These are phyloP conservation scores for Holothuria scabra DNA, from an alignment of 53 echinoderm and acorn worm species.

Conservation along the genomic window DNA sequence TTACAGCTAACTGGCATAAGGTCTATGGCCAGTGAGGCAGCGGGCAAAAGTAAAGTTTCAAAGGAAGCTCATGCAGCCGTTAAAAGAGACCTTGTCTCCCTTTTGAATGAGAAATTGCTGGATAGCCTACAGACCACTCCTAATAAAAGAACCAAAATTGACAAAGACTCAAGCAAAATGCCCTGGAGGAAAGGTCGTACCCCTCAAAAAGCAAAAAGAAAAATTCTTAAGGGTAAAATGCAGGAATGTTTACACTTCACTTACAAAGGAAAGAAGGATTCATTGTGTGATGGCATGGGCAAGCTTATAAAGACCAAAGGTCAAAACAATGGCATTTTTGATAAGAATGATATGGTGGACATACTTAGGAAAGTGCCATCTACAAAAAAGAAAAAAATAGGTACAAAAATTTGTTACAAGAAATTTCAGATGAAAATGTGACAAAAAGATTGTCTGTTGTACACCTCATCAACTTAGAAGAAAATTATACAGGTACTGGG, in stretches of 20 bases:
- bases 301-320: background rate
- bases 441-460: background rate
- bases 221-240: background rate
- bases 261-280: background rate
- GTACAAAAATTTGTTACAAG: too few relatives aligned
- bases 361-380: too few relatives aligned
- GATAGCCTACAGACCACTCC: background rate
- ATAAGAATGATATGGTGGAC: too few relatives aligned
- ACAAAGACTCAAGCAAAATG: too few relatives aligned
- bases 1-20: too few relatives aligned
- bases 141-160: too few relatives aligned
- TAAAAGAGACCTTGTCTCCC: background rate
- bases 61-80: background rate
- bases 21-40: too few relatives aligned
- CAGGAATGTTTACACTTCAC: background rate
- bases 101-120: background rate
- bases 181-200: background rate
- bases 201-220: background rate
- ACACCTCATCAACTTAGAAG: conserved; percentile 2
- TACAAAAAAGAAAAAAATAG: too few relatives aligned
- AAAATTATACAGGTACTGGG: conserved; percentile 7
- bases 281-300: background rate
- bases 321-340: background rate
- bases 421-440: too few relatives aligned
- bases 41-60: background rate